Base-by-base conservation (phyloP, 2,797 vertebrate genomes). In the Acanthurus leucopareius region DNA sequence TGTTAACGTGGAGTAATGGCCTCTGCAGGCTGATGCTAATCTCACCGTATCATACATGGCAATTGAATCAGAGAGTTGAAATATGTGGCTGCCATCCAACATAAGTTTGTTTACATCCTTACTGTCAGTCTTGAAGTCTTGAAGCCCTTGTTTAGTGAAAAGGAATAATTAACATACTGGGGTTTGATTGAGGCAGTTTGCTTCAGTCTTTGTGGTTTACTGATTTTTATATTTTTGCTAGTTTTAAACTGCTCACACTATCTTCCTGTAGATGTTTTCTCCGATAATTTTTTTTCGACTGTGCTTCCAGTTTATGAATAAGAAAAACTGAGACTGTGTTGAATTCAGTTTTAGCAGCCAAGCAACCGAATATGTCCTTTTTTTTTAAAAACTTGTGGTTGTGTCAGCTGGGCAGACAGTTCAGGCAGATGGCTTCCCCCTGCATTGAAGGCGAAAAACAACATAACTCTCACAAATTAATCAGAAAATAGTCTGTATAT, bases 1-100 rank as follows among this genome's bases (percentile, higher is more conserved):
- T 79, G 74, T 66, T 91, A 89, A 87, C 73, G 13, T 69, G 72
- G 86, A 86, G 68, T 91, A 86, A 91, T 90, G 84, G 77, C 75
- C 47, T 17, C 84, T 66, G 80, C 80, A 72, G 77, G 63, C 17
- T 73, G 75, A 88, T 87, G 86, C 80, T 90, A 89, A 92, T 91
- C 70, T 66, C 57, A 45, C 73, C 75, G 32, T 71, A 73, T 88
- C 66, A 25, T 78, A 84, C 53, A 48, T 42, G 48, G 44, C 65
- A n/a, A 88, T 92, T 62, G 77, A 83, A 89, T 90, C 66, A 72
- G 51, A 19, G 74, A 62, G 57, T 13, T 80, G 61, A 86, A 83
- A 75, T 77, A 70, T 87, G 65, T 61, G 80, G n/a, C 68, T 73
- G 71, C 68, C 63, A 14, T 75, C 25, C 44, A 13, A 4, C 65